Percentiles rank a stretch among this genome's conserved stretches.
phyloP scores from a whole-genome alignment of 2,797 vertebrate genomes.

The Anguilla obscura region DNA sequence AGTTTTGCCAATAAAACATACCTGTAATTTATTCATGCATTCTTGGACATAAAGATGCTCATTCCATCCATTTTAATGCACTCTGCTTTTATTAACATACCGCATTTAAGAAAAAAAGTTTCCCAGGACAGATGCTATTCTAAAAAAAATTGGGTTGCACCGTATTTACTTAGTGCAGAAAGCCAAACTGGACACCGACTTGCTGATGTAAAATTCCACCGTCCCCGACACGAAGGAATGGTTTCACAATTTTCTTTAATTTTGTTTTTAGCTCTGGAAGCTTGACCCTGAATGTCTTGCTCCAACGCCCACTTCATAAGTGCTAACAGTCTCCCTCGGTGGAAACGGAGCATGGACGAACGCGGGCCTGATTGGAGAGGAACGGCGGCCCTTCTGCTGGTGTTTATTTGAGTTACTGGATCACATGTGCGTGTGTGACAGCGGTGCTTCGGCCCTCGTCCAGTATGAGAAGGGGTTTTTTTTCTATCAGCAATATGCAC shows the following conservation, averaged over 20 bases:
- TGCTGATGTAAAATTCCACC: not conserved
- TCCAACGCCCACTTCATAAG: not conserved
- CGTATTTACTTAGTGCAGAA: not conserved
- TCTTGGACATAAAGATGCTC: too few species aligned
- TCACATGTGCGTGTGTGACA: conserved; percentile 41
- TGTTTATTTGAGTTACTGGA: conserved; percentile 51
- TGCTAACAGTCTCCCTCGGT: not conserved
- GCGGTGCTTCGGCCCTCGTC: not conserved
- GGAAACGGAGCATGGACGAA: not conserved
- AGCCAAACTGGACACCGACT: not conserved
- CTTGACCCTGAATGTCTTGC: not conserved
- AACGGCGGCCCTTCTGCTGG: not conserved
- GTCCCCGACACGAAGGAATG: not conserved
- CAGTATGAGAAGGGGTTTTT: conserved; percentile 15
- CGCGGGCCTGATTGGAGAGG: not conserved
- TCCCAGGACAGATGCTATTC: too few species aligned
- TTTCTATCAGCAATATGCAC: conserved; percentile 42
- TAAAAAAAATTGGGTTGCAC: not conserved
- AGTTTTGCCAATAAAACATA: too few species aligned
- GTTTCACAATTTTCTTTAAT: not conserved
- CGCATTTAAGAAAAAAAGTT: too few species aligned
- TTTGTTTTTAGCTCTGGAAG: not conserved
- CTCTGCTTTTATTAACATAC: too few species aligned
- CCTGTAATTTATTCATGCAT: too few species aligned
- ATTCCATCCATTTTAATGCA: too few species aligned